Evolutionary conservation across 1,140 invertebrate genomes (phyloP).

Genomic region (Calliphora vicina): DNA sequence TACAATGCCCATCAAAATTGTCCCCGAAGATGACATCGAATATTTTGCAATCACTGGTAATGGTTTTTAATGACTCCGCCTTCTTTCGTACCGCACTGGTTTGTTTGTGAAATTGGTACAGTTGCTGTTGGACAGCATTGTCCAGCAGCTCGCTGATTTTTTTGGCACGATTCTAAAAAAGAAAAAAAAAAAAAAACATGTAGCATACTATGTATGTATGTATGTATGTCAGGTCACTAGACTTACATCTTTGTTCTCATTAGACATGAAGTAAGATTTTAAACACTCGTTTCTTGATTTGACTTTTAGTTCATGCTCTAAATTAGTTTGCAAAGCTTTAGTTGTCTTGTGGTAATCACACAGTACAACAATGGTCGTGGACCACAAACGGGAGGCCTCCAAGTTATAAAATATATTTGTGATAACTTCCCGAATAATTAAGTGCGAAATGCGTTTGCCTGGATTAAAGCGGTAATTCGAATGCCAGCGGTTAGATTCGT

Average conservation of each 20-base stretch:
- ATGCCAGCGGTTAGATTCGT: constrained; percentile 35
- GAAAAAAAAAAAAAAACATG: background rate
- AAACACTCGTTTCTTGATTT: background rate
- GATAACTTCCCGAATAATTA: background rate
- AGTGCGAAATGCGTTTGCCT: background rate
- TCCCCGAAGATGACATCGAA: background rate
- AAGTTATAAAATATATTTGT: constrained; percentile 9
- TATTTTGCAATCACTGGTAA: background rate
- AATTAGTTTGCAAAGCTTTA: background rate
- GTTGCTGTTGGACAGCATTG: background rate
- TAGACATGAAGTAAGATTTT: background rate
- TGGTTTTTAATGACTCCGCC: background rate
- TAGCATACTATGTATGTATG: background rate
- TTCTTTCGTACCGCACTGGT: background rate
- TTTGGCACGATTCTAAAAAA: background rate
- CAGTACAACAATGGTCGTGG: background rate
- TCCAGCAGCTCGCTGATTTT: background rate
- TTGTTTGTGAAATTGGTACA: background rate
- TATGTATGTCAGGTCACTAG: too few relatives aligned
- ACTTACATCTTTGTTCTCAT: background rate
- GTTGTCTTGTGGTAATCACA: constrained; percentile 1
- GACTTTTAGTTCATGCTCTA: background rate
- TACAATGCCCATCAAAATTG: background rate
- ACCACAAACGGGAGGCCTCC: background rate
- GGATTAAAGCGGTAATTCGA: constrained; percentile 21